Conservation (phyloP, 2,113 vertebrate species). For the Entosphenus tridentatus region DNA sequence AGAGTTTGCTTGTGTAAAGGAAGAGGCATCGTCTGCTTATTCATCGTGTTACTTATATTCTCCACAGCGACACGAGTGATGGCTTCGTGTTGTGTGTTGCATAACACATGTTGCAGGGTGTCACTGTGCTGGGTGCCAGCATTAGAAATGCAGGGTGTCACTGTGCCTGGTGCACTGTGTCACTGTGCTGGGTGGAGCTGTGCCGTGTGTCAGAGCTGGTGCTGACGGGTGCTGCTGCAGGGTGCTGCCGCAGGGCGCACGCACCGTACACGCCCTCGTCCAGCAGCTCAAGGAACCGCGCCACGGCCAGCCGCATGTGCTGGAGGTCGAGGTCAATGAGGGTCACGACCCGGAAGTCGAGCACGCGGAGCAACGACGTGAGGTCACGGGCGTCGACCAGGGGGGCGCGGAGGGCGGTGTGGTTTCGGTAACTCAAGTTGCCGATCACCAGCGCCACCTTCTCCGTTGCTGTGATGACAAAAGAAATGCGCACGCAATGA, state of each 20-base stretch:
- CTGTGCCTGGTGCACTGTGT: no score
- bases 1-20: no score
- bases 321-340: constrained; percentile 45
- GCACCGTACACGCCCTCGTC: constrained; percentile 47
- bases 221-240: no score
- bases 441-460: constrained; percentile 57
- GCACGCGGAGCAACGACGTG: constrained; percentile 34
- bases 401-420: constrained; percentile 35
- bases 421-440: constrained; percentile 49
- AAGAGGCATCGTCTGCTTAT: no score
- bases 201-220: no score
- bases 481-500: background rate
- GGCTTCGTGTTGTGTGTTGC: no score
- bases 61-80: no score
- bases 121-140: no score
- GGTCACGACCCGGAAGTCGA: constrained; percentile 57
- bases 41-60: no score
- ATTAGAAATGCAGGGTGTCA: no score
- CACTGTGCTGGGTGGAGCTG: no score
- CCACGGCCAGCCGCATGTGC: constrained; percentile 48
- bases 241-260: background rate
- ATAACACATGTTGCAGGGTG: no score
- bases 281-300: constrained; percentile 44
- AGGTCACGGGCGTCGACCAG: constrained; percentile 45
- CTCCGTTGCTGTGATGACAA: constrained; percentile 32